These are phyloP conservation scores for Phalacrocorax brasilianus DNA, from an alignment of 2,113 vertebrate species.

Conservation along the genomic window DNA sequence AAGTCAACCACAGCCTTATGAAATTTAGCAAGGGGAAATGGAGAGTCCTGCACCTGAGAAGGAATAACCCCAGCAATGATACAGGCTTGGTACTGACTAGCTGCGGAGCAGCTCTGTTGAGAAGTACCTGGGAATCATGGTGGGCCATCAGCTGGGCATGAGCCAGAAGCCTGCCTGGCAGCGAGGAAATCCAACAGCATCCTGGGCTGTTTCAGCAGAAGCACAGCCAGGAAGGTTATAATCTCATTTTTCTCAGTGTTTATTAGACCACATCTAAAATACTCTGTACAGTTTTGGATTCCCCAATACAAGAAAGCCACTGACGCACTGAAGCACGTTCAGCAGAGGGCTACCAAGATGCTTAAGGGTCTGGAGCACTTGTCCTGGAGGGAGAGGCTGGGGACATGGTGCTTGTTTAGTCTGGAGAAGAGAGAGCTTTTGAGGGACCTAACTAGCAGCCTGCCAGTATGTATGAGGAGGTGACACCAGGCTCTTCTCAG, in stretches of 20 bases:
- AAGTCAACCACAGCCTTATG: not conserved
- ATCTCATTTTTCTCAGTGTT: not conserved
- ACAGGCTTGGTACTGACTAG: not conserved
- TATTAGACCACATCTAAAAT: not conserved
- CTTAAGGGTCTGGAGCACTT: not conserved
- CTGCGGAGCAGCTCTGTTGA: not conserved
- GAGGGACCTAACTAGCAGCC: not conserved
- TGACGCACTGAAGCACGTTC: fast-evolving
- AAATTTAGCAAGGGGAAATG: not conserved
- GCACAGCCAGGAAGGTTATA: not conserved
- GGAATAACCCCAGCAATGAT: not conserved
- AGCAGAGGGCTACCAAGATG: not conserved
- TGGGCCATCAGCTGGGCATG: not conserved
- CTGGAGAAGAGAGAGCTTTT: not conserved
- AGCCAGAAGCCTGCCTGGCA: not conserved
- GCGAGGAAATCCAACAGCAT: not conserved
- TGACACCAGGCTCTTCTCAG: not conserved
- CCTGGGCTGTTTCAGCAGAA: not conserved
- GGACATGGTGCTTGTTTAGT: not conserved
- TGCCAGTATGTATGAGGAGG: not conserved
- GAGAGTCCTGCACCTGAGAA: not conserved
- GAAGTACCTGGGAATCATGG: not conserved
- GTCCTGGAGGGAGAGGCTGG: not conserved
- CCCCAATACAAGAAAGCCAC: not conserved
- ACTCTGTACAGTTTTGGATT: not conserved